Evolutionary conservation across 1,140 invertebrate species (phyloP).

Genomic region (Ips typographus): DNA sequence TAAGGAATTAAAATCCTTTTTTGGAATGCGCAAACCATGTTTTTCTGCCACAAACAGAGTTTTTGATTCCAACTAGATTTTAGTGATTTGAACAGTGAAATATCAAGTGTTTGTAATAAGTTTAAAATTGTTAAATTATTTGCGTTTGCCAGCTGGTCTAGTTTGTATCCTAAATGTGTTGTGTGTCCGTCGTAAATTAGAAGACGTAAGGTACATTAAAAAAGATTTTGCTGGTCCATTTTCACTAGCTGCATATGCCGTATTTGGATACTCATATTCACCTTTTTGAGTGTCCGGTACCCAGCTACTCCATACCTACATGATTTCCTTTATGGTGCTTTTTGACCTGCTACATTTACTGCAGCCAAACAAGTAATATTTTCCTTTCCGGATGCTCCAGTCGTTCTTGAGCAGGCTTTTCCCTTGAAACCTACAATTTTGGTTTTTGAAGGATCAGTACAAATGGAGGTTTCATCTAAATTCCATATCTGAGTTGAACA

Average conservation of each 20-base stretch:
- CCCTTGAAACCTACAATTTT: neutral
- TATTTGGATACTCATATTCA: neutral
- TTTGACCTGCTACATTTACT: neutral
- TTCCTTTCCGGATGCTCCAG: too few relatives aligned
- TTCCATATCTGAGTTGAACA: neutral
- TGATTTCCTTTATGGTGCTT: neutral
- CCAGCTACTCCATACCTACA: neutral
- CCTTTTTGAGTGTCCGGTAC: neutral
- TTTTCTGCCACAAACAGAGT: neutral
- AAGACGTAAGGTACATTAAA: neutral
- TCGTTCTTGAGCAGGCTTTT: neutral
- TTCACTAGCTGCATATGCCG: too few relatives aligned
- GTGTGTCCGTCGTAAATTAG: conserved; percentile 8
- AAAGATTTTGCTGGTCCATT: neutral
- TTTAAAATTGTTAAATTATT: conserved; percentile 10
- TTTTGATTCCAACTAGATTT: neutral
- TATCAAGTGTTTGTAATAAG: conserved; percentile 1
- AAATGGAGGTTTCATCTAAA: too few relatives aligned
- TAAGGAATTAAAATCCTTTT: neutral
- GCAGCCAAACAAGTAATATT: too few relatives aligned
- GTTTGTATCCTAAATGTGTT: conserved; percentile 9
- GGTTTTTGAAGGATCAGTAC: neutral
- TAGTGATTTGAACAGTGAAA: conserved; percentile 1
- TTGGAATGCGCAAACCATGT: neutral
- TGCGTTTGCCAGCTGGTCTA: neutral